Conservation (phyloP, 2,888 invertebrate genomes). For the Ptilodon capucinus region DNA sequence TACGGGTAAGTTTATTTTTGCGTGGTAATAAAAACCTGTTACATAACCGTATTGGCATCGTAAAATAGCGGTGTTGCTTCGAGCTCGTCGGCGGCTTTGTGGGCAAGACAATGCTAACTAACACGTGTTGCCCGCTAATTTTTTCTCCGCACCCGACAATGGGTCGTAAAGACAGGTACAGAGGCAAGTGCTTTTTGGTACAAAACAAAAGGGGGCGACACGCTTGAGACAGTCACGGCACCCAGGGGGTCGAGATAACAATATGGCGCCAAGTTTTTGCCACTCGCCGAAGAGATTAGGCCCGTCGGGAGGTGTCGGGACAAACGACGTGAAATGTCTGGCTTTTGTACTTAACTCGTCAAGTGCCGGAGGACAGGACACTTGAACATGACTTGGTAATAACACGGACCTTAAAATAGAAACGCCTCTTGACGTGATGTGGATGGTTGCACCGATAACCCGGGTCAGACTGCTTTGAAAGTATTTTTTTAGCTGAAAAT, state of each 20-base stretch:
- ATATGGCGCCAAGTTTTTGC: conserved; percentile 76
- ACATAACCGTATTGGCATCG: conserved; percentile 15
- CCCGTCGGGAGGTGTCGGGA: conserved; percentile 62
- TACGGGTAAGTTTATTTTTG: not conserved
- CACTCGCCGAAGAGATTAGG: conserved; percentile 51
- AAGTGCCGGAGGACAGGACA: conserved; percentile 44
- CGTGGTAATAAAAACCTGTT: not conserved
- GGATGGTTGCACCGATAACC: conserved; percentile 12
- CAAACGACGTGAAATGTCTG: conserved; percentile 77
- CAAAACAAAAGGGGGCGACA: conserved; percentile 56
- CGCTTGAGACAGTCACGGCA: conserved; percentile 58
- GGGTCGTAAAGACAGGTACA: conserved; percentile 57
- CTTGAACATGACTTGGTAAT: conserved; percentile 45
- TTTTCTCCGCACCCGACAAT: conserved; percentile 47
- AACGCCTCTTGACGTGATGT: conserved; percentile 29
- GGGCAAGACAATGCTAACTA: conserved; percentile 43
- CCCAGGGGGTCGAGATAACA: conserved; percentile 53
- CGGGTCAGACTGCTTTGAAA: not conserved
- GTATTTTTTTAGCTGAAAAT: not conserved
- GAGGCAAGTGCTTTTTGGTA: conserved; percentile 55
- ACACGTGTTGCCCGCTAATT: conserved; percentile 61
- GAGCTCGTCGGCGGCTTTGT: conserved; percentile 36
- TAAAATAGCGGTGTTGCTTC: conserved; percentile 25
- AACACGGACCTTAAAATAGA: conserved; percentile 37
- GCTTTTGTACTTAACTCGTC: conserved; percentile 66